These are phyloP conservation scores for Clitarchus hookeri DNA, from an alignment of 2,888 invertebrate genomes.

Conservation along the genomic window DNA sequence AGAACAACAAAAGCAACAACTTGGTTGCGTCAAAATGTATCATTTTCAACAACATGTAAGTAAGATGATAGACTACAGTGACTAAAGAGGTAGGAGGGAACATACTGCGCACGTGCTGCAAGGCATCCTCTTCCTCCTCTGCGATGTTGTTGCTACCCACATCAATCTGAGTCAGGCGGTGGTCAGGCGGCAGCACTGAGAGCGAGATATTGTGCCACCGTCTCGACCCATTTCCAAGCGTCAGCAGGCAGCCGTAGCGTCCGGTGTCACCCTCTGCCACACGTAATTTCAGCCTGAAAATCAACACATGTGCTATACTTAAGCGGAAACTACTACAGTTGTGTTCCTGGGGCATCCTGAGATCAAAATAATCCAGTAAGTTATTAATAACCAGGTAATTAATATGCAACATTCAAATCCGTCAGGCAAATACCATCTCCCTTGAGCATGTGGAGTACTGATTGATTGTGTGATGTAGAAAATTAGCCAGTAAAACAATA, in stretches of 20 bases:
- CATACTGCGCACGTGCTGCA: background rate
- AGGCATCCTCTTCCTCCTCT: background rate
- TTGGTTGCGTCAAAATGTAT: background rate
- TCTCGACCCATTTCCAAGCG: constrained; percentile 32
- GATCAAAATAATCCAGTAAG: no score
- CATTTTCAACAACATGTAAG: background rate
- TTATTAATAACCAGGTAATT: no score
- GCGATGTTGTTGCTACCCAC: background rate
- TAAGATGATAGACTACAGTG: background rate
- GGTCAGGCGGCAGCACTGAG: constrained; percentile 34
- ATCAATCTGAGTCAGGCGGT: background rate
- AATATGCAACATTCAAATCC: no score
- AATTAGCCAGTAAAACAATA: no score
- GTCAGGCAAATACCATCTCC: no score
- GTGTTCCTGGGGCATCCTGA: no score
- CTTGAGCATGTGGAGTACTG: no score
- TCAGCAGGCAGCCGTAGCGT: constrained; percentile 54
- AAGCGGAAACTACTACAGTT: no score
- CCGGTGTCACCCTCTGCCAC: constrained; percentile 59
- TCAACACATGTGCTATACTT: background rate
- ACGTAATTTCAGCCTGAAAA: constrained; percentile 55
- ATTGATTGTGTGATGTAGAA: no score
- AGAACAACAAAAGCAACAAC: no score
- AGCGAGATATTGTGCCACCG: constrained; percentile 47
- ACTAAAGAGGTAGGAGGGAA: background rate